These are phyloP conservation scores for Oreotrochilus melanogaster DNA, from an alignment of 2,113 vertebrate genomes.

Conservation along the genomic window DNA sequence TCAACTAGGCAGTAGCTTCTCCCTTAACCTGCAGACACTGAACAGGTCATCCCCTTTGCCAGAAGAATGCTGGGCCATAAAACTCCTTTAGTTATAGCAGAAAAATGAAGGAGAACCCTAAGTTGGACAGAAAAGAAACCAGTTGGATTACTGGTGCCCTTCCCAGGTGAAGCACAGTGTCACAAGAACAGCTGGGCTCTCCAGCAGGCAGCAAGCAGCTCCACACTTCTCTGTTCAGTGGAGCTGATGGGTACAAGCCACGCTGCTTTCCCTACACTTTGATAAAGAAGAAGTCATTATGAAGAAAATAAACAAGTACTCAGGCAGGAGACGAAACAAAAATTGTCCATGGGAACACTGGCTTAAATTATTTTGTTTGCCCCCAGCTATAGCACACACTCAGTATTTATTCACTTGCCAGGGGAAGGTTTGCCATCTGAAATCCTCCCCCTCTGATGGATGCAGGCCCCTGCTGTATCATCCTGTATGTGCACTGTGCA, in stretches of 20 bases:
- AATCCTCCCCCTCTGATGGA: constrained; percentile 13
- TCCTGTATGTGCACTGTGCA: background rate
- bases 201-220: background rate
- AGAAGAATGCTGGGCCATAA: background rate
- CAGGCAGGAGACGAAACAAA: background rate
- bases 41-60: background rate
- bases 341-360: background rate
- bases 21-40: background rate
- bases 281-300: background rate
- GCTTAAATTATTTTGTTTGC: background rate
- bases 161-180: background rate
- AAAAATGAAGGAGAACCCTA: background rate
- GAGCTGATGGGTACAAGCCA: background rate
- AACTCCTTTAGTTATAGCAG: background rate
- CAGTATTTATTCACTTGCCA: constrained; percentile 6
- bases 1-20: background rate
- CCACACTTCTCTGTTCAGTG: background rate
- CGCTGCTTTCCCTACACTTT: background rate
- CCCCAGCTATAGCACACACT: background rate
- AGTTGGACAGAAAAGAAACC: background rate
- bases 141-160: background rate
- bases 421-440: constrained; percentile 48
- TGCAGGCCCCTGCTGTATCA: background rate
- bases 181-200: background rate
- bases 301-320: background rate